Evolutionary conservation across 1,140 invertebrate species (phyloP).

Genomic region (Anoplolepis gracilipes): DNA sequence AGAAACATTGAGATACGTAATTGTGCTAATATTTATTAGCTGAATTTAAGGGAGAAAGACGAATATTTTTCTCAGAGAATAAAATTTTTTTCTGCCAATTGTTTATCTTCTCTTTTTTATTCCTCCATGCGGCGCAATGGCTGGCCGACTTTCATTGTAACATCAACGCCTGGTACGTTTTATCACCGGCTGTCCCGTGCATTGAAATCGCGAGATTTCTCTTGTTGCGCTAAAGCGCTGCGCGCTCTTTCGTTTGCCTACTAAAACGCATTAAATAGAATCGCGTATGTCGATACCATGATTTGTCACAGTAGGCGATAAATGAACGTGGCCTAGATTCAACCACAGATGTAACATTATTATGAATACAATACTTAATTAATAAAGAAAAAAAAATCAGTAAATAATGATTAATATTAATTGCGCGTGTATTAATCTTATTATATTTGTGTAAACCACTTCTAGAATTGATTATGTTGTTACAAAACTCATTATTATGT

Average conservation of each 20-base stretch:
- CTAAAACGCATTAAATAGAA: neutral
- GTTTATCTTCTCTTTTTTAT: slow-evolving; percentile 14
- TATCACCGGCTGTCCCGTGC: slow-evolving; percentile 74
- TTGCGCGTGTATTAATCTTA: neutral
- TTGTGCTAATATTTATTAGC: slow-evolving; percentile 38
- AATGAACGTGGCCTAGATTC: slow-evolving; percentile 18
- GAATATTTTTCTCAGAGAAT: neutral
- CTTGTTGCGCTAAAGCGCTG: slow-evolving; percentile 18
- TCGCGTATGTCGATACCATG: neutral
- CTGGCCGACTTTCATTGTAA: slow-evolving; percentile 65
- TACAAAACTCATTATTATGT: neutral
- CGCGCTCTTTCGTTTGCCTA: neutral
- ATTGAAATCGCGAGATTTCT: slow-evolving; percentile 80
- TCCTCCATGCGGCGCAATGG: neutral
- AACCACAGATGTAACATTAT: neutral
- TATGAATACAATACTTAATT: neutral
- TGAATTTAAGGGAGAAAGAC: neutral
- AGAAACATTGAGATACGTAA: neutral
- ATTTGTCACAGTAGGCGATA: slow-evolving; percentile 17
- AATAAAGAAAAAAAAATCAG: neutral
- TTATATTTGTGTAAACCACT: neutral
- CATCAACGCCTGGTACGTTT: slow-evolving; percentile 79
- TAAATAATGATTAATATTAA: neutral
- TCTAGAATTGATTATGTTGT: neutral
- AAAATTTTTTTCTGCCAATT: neutral